Evolutionary conservation across 2,888 invertebrate species (phyloP).

Genomic region (Chouioia cunea): DNA sequence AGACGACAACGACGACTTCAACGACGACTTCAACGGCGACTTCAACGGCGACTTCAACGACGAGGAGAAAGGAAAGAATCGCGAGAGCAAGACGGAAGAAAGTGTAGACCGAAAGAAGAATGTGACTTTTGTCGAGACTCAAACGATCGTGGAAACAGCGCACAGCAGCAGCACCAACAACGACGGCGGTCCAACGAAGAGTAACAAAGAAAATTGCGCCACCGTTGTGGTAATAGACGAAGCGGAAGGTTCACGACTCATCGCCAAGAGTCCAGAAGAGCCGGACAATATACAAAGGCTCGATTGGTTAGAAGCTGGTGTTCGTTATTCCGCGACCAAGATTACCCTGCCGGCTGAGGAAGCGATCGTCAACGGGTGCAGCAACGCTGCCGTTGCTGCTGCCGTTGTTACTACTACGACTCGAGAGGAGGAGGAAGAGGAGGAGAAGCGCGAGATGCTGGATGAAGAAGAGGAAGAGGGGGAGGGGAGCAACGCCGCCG

Average conservation of each 20-base stretch:
- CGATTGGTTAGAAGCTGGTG: conserved; percentile 65
- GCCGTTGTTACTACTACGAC: too few relatives aligned
- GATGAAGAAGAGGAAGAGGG: conserved; percentile 14
- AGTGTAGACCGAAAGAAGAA: conserved; percentile 43
- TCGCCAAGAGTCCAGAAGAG: conserved; percentile 50
- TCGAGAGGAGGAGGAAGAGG: conserved; percentile 19
- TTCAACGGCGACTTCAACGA: conserved; percentile 16
- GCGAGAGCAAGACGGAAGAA: conserved; percentile 9
- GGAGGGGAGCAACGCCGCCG: conserved; percentile 35
- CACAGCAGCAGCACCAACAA: neutral
- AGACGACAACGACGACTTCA: conserved; percentile 5
- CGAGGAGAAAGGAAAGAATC: conserved; percentile 1
- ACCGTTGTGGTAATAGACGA: conserved; percentile 64
- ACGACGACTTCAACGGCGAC: neutral
- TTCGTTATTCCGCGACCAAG: conserved; percentile 65
- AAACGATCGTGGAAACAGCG: conserved; percentile 6
- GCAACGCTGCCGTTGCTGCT: conserved; percentile 25
- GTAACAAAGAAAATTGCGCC: conserved; percentile 44
- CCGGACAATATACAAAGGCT: conserved; percentile 63
- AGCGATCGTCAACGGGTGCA: conserved; percentile 53
- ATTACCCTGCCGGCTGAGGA: conserved; percentile 62
- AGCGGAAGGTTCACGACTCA: conserved; percentile 51
- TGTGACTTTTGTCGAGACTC: conserved; percentile 40
- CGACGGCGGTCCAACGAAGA: neutral
- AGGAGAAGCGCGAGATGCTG: conserved; percentile 35